A percentile compares a stretch with the other conserved stretches of the same genome.
Conservation (phyloP, 2,888 invertebrate species). For the Pseudoips prasinana region DNA sequence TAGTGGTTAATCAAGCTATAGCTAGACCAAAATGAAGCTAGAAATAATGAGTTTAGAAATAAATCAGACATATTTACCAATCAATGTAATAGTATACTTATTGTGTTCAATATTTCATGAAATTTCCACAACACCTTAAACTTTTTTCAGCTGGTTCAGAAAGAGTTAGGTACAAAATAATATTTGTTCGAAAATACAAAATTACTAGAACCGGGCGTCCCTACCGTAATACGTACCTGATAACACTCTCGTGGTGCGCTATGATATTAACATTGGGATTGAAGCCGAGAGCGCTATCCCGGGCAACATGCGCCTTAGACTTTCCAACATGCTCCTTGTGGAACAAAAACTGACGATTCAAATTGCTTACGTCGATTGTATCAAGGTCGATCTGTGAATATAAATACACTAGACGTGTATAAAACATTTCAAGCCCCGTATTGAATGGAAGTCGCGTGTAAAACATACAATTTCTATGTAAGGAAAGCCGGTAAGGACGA, state of each 20-base stretch:
- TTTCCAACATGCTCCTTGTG: conserved; percentile 99
- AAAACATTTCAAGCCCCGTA: conserved; percentile 1
- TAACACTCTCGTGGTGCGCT: conserved; percentile 96
- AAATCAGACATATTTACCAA: too few relatives aligned
- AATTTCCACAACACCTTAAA: too few relatives aligned
- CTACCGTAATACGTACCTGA: conserved; percentile 75
- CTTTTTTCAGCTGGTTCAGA: too few relatives aligned
- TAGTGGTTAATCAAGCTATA: too few relatives aligned
- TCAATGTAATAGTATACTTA: too few relatives aligned
- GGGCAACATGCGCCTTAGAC: conserved; percentile 96
- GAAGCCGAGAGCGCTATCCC: conserved; percentile 92
- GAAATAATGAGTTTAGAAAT: too few relatives aligned
- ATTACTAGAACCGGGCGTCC: too few relatives aligned
- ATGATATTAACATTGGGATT: conserved; percentile 94
- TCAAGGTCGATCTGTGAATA: conserved; percentile 97
- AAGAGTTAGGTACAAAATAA: too few relatives aligned
- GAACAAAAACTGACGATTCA: conserved; percentile 99
- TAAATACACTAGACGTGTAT: conserved; percentile 42
- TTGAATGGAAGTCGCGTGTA: conserved; percentile 6
- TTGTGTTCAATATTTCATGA: too few relatives aligned
- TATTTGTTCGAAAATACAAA: too few relatives aligned
- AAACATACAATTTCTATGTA: conserved; percentile 95
- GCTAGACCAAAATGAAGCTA: too few relatives aligned
- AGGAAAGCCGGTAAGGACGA: conserved; percentile 96
- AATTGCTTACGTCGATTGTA: conserved; percentile 99